Evolutionary conservation across 2,797 vertebrate genomes (phyloP), one percentile per base, ranked within the genome.

Genomic region (Sebastes cheni): DNA sequence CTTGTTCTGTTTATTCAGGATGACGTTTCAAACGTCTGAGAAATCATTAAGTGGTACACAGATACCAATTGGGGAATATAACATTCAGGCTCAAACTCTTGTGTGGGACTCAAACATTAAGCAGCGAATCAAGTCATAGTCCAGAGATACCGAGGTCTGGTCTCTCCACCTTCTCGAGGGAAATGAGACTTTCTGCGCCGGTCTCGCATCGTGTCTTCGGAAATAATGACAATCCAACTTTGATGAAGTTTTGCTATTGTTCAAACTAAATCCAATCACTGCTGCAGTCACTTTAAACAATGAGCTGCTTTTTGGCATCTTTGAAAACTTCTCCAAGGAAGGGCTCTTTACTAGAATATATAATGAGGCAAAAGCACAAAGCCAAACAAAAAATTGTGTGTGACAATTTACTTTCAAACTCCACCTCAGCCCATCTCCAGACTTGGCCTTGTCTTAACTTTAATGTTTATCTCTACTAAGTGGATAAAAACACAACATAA

Each of bases 191-290:
- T 83, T 42, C 34, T 81, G 46, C 6, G 1, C 32, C 8, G 18
- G 59, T 70, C 66, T 76, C 46, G 5, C 64, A 74, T 23, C 12
- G 10, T 25, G 52, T 71, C 62, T 39, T 68, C 1, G 10, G 77
- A 84, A 84, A 82, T 82, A 84, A 86, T 76, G 67, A 72, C 79
- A 75, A 54, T 68, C 54, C 54, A 73, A 75, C 77, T 85, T 72
- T 75, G 59, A 73, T 42, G 70, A 84, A 68, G 68, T 72, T 73
- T 72, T 70, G 54, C 79, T 75, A 69, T 85, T 88, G 75, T 88
- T 84, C 55, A 78, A 59, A 86, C 23, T 42, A 79, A 88, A 88
- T 83, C 81, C 70, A 86, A 90, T 90, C 83, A 79, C 36, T 16
- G 32, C 61, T 62, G 46, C 60, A 67, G 67, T 73, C 39, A 32